phyloP scores from a whole-genome alignment of 2,888 invertebrate species.

The Sinotaia quadrata region DNA sequence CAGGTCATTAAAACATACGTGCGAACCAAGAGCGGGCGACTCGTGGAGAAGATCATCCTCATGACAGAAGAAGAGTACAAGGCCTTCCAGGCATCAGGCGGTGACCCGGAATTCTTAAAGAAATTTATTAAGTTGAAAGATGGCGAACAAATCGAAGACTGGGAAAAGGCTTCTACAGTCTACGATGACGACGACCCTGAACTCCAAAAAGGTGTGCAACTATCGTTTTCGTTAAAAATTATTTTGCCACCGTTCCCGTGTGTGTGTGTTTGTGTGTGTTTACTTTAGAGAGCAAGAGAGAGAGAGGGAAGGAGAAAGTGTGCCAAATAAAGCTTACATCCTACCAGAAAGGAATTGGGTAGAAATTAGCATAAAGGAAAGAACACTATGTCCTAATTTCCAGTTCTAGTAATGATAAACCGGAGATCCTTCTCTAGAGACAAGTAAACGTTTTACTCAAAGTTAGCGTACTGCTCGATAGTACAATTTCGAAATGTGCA shows the following conservation, averaged over 20 bases:
- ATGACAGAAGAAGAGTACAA: constrained; percentile 69
- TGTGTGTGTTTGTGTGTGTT: constrained; percentile 8
- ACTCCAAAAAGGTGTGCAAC: constrained; percentile 49
- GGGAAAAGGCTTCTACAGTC: constrained; percentile 71
- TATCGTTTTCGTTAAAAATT: background rate
- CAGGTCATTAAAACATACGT: constrained; percentile 62
- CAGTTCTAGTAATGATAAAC: too few relatives aligned
- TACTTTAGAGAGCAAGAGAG: constrained; percentile 6
- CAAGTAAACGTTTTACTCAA: too few relatives aligned
- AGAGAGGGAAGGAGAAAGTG: background rate
- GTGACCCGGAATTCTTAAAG: constrained; percentile 67
- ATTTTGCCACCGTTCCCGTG: constrained; percentile 1
- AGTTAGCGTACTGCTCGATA: too few relatives aligned
- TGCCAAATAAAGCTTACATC: background rate
- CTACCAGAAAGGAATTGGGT: too few relatives aligned
- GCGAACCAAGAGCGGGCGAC: constrained; percentile 70
- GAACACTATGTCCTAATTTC: too few relatives aligned
- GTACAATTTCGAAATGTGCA: too few relatives aligned
- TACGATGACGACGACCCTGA: constrained; percentile 66
- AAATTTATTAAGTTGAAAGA: constrained; percentile 66
- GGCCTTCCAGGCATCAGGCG: constrained; percentile 63
- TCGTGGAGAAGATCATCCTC: constrained; percentile 67
- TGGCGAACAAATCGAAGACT: constrained; percentile 69
- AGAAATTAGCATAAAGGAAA: too few relatives aligned
- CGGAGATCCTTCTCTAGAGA: too few relatives aligned